Conservation (phyloP, 2,888 invertebrate species). For the Sarcophaga rosellei region DNA sequence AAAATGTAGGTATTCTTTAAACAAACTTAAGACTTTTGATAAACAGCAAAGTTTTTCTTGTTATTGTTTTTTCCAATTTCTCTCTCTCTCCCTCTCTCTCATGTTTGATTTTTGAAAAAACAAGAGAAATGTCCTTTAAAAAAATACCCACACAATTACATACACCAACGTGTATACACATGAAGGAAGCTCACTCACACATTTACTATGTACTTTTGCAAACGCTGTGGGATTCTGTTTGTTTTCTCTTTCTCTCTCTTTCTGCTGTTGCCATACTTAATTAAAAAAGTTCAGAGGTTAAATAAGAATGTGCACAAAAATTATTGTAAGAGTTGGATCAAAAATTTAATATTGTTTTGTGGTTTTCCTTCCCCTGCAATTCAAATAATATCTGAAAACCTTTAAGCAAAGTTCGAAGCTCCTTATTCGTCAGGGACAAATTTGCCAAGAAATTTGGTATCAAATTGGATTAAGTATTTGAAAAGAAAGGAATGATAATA, state of each 20-base stretch:
- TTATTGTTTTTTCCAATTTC: neutral
- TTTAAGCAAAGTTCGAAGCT: too few relatives aligned
- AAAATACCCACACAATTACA: neutral
- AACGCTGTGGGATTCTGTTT: conserved; percentile 21
- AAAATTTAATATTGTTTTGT: neutral
- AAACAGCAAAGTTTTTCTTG: conserved; percentile 18
- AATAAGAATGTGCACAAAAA: neutral
- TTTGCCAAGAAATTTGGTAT: too few relatives aligned
- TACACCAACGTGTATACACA: neutral
- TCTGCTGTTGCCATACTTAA: neutral
- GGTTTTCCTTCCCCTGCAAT: neutral
- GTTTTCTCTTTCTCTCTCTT: neutral
- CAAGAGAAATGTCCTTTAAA: neutral
- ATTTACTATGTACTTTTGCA: neutral
- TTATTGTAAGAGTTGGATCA: neutral
- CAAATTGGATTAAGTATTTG: too few relatives aligned
- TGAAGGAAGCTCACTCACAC: neutral
- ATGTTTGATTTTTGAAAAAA: neutral
- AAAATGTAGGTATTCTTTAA: conserved; percentile 24
- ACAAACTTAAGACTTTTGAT: conserved; percentile 26
- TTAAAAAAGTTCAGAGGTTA: conserved; percentile 24
- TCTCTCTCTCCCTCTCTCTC: neutral
- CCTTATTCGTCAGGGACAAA: too few relatives aligned
- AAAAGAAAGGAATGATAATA: too few relatives aligned
- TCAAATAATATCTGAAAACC: too few relatives aligned